A percentile compares a stretch with the other conserved stretches of the same genome.
Evolutionary conservation across 2,113 vertebrate genomes (phyloP).

Genomic region (Xenopus laevis): DNA sequence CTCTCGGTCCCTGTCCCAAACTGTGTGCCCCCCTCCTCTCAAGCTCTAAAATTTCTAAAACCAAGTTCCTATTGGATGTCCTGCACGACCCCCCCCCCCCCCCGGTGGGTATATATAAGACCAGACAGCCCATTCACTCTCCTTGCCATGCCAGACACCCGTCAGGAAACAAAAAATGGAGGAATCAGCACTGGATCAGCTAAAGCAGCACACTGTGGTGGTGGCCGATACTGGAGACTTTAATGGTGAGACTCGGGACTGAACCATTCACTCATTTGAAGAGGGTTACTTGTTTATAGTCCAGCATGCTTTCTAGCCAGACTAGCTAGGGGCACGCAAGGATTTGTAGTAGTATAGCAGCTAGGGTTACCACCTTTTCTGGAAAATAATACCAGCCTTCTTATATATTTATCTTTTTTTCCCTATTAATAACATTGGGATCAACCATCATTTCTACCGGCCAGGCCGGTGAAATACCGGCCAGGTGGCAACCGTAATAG

Average conservation of each 20-base stretch:
- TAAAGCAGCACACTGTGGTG: constrained; percentile 88
- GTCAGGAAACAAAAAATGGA: constrained; percentile 91
- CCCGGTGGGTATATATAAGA: constrained; percentile 8
- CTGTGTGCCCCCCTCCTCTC: neutral
- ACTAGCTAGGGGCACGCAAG: neutral
- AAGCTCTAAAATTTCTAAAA: constrained; percentile 3
- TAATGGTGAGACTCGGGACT: constrained; percentile 69
- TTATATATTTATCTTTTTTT: no score
- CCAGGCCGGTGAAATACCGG: no score
- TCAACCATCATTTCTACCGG: no score
- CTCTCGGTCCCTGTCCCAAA: neutral
- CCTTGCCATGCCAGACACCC: constrained; percentile 72
- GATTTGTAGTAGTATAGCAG: no score
- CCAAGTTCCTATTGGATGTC: neutral
- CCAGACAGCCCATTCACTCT: neutral
- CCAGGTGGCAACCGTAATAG: no score
- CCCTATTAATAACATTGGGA: no score
- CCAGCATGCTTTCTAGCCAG: neutral
- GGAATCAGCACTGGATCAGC: constrained; percentile 75
- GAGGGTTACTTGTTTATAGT: no score
- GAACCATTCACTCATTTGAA: no score
- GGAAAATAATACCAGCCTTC: no score
- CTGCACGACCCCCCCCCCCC: neutral
- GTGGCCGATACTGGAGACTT: constrained; percentile 95
- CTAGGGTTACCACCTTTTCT: no score